Percentiles rank a stretch among this genome's conserved stretches.
These are phyloP conservation scores for Stigmatopora nigra DNA, from an alignment of 2,113 vertebrate species.

Conservation along the genomic window DNA sequence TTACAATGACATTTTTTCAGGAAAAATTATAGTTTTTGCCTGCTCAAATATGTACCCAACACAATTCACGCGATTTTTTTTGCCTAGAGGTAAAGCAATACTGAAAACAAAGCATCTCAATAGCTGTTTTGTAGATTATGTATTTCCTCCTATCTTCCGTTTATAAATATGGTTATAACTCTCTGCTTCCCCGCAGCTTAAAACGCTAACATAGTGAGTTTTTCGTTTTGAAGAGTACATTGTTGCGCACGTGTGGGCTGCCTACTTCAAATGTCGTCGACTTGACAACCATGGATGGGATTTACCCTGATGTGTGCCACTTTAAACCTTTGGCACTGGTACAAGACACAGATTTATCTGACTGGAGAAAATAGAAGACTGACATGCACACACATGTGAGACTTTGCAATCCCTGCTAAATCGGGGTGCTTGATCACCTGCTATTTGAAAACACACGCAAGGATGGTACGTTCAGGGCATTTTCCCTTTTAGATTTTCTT, in stretches of 20 bases:
- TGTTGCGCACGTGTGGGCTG: slow-evolving; percentile 45
- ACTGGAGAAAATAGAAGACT: slow-evolving; percentile 47
- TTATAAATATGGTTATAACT: background rate
- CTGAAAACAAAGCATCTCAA: background rate
- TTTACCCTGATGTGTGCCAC: slow-evolving; percentile 55
- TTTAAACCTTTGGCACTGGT: slow-evolving; percentile 63
- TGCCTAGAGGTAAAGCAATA: background rate
- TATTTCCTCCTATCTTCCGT: background rate
- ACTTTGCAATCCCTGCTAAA: background rate
- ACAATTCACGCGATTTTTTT: background rate
- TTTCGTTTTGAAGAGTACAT: slow-evolving; percentile 10
- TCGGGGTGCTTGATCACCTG: background rate
- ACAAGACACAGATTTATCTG: slow-evolving; percentile 54
- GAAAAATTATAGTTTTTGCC: too few relatives aligned
- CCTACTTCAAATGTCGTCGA: slow-evolving; percentile 20
- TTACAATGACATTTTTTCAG: too few relatives aligned
- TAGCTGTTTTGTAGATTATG: background rate
- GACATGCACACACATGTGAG: slow-evolving; percentile 25
- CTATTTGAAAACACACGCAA: background rate
- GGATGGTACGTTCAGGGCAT: background rate
- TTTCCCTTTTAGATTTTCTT: background rate
- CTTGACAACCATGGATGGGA: slow-evolving; percentile 58
- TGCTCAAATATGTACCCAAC: background rate
- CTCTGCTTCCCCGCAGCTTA: background rate
- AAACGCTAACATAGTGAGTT: background rate